phyloP scores from a whole-genome alignment of 2,888 invertebrate species.

The Trissolcus brochymenae region DNA sequence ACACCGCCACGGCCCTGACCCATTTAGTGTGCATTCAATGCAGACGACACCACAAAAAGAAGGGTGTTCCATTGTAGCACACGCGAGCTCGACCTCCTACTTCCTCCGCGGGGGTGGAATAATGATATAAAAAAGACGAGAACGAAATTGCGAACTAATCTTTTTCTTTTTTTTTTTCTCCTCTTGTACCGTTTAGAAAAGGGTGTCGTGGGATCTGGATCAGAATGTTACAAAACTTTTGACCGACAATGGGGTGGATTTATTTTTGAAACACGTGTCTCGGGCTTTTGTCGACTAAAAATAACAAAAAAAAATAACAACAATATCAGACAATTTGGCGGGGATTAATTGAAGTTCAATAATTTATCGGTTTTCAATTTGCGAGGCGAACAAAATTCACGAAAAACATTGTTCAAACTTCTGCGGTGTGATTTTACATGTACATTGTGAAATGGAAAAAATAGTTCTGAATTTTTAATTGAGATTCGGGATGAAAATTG shows the following conservation, averaged over 20 bases:
- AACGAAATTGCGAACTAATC: constrained; percentile 18
- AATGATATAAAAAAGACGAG: constrained; percentile 1
- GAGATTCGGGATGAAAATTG: too few relatives aligned
- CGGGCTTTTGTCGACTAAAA: background rate
- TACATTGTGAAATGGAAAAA: too few relatives aligned
- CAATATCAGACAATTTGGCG: too few relatives aligned
- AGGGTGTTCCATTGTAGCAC: constrained; percentile 48
- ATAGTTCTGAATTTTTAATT: too few relatives aligned
- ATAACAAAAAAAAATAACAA: background rate
- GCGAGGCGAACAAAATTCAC: constrained; percentile 16
- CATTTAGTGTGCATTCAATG: constrained; percentile 46
- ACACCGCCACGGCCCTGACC: constrained; percentile 53
- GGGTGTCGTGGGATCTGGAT: constrained; percentile 16
- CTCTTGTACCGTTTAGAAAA: constrained; percentile 2
- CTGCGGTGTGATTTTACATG: too few relatives aligned
- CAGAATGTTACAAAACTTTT: constrained; percentile 12
- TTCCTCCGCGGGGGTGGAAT: constrained; percentile 47
- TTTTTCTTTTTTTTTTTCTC: too few relatives aligned
- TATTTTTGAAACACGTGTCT: constrained; percentile 15
- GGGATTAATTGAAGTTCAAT: background rate
- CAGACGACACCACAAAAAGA: constrained; percentile 41
- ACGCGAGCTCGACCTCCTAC: constrained; percentile 39
- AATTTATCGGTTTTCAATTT: constrained; percentile 18
- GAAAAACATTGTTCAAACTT: too few relatives aligned
- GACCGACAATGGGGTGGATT: constrained; percentile 13